Evolutionary conservation across 2,797 vertebrate genomes (phyloP).

Genomic region (Phataginus tetradactyla): DNA sequence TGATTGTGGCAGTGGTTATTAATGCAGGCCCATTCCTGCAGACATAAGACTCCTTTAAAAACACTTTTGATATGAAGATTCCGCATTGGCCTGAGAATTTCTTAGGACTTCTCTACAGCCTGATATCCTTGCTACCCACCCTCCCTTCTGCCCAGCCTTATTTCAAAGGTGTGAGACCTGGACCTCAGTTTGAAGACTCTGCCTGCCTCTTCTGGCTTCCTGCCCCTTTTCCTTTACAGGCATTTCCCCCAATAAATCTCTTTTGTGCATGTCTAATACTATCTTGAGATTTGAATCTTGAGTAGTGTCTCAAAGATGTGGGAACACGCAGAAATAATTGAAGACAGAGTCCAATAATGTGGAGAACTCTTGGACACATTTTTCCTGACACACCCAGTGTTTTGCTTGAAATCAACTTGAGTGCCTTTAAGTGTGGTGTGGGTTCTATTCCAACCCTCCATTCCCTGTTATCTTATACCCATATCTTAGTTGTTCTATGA

Average conservation of each 20-base stretch:
- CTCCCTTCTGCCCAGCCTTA: background rate
- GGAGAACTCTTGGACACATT: background rate
- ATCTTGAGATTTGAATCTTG: background rate
- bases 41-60: background rate
- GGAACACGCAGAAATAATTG: background rate
- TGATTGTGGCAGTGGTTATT: no score
- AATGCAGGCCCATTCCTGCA: background rate
- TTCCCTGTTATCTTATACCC: background rate
- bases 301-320: background rate
- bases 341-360: background rate
- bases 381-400: background rate
- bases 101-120: background rate
- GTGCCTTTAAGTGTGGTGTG: background rate
- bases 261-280: background rate
- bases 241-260: background rate
- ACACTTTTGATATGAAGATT: background rate
- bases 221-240: background rate
- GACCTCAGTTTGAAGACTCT: background rate
- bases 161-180: background rate
- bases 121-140: background rate
- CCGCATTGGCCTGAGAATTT: background rate
- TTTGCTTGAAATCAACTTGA: background rate
- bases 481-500: background rate
- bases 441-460: background rate
- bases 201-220: background rate